Base-by-base conservation (phyloP, 2,113 vertebrate genomes). In the Phodopus roborovskii region DNA sequence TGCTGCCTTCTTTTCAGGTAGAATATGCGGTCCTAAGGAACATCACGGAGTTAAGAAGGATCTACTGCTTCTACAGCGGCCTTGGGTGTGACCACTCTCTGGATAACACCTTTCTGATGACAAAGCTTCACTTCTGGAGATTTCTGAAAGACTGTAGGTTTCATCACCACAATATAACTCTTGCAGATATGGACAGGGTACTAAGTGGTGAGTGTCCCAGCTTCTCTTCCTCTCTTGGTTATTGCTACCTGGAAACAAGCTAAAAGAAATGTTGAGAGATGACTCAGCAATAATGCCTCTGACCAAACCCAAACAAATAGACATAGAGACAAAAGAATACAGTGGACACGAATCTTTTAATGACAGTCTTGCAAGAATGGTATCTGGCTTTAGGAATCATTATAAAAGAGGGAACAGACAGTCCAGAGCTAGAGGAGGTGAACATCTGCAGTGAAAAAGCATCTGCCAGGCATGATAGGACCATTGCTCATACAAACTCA, bases 141-240 rank as follows among this genome's bases (percentile, higher is more conserved):
- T 99, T 99, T 91, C 98, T 99, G 36, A 99, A 99, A 98, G 99
- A 99, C 95, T 99, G 99, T 60, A 89, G 58, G 12, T 94, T 99
- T 60, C 99, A 99, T 89, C 98, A 98, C 68, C 98, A 98, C 17
- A 96, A 94, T 20, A 1, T 98, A 85, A 99, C 98, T 3, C 98
- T 99, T 3, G 98, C 98, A 0, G 98, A 99, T 50, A 97, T 99
- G 86, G 99, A 99, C 94, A 97, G 97, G 53, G 90, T 99, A 0
- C 81, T 99, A 89, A 92, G 91, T 1, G 98, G 99, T 99, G 97
- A 97, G 98, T 97, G 8, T 64, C 68, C 56, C 42, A 6, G 16
- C 13, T 17, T 33, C 28, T 10, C 45, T 17, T 17, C 58, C 2
- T 71, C 74, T 62, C 53, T n/a, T 2, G 10, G 30, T 20, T 48